phyloP scores from a whole-genome alignment of 1,140 invertebrate species.

The Euura saliciscinereae region DNA sequence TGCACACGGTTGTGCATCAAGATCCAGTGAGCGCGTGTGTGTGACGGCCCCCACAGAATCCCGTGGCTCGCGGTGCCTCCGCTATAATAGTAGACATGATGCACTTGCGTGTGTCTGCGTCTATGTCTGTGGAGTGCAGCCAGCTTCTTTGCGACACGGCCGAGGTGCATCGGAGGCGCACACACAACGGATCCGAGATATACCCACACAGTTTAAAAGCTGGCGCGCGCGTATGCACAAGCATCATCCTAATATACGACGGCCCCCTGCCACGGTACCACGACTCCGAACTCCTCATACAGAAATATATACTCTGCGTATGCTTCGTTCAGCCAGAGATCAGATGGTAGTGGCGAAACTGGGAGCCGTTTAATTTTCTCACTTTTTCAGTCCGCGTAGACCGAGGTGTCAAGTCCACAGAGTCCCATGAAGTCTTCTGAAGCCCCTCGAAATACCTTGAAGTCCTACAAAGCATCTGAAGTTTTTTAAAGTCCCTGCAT shows the following conservation, averaged over 20 bases:
- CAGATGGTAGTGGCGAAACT: neutral
- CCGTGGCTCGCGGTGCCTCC: neutral
- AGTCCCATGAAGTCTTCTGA: too few relatives aligned
- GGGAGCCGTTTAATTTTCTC: too few relatives aligned
- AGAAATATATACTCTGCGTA: neutral
- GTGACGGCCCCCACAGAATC: too few relatives aligned
- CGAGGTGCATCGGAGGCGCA: neutral
- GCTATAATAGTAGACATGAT: neutral
- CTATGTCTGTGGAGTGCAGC: neutral
- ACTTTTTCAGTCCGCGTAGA: too few relatives aligned
- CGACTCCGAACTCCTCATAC: neutral
- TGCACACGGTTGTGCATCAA: too few relatives aligned
- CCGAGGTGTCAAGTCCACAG: too few relatives aligned
- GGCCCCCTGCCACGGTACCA: conserved; percentile 3
- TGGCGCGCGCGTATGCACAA: neutral
- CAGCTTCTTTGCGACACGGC: neutral
- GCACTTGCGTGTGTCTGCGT: neutral
- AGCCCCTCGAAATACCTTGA: too few relatives aligned
- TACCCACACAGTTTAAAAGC: neutral
- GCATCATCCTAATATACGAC: conserved; percentile 7
- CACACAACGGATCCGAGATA: neutral
- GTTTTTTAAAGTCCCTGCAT: too few relatives aligned
- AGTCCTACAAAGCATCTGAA: too few relatives aligned
- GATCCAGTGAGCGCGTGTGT: too few relatives aligned
- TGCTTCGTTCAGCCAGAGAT: conserved; percentile 1